These are phyloP conservation scores for Drosophila prolongata DNA, from an alignment of 2,888 invertebrate genomes.

Conservation along the genomic window DNA sequence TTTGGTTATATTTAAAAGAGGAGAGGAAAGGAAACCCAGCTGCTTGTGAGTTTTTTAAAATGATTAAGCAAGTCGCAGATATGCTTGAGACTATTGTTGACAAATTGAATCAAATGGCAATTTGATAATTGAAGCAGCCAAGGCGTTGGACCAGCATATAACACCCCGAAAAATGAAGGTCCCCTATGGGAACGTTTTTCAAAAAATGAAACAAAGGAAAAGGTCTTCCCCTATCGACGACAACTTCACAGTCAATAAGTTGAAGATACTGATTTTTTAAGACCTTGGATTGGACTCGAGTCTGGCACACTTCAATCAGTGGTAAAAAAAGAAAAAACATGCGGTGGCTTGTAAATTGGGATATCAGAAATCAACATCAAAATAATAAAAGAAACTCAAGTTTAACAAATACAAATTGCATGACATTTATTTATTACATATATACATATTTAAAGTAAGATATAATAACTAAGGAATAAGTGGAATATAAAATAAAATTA, in stretches of 20 bases:
- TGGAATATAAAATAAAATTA: conserved; percentile 48
- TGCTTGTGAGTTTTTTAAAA: conserved; percentile 28
- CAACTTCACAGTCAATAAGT: conserved; percentile 68
- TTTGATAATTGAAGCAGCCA: conserved; percentile 57
- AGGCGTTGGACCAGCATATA: conserved; percentile 75
- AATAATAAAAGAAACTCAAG: conserved; percentile 43
- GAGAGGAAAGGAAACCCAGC: conserved; percentile 31
- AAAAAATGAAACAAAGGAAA: conserved; percentile 26
- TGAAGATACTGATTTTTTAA: conserved; percentile 19
- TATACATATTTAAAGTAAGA: conserved; percentile 56
- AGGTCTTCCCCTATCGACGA: conserved; percentile 59
- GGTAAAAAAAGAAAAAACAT: neutral
- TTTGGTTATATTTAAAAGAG: conserved; percentile 16
- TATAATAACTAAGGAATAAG: conserved; percentile 42
- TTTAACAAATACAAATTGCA: conserved; percentile 57
- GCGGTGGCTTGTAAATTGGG: conserved; percentile 1
- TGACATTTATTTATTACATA: conserved; percentile 54
- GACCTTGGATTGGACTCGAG: conserved; percentile 28
- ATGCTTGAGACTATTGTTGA: conserved; percentile 57
- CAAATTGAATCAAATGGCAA: conserved; percentile 72
- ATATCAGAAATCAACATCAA: conserved; percentile 28
- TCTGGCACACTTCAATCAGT: conserved; percentile 50
- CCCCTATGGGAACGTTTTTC: conserved; percentile 58
- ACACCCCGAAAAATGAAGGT: conserved; percentile 20
- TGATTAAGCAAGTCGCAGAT: conserved; percentile 21